Percentiles rank a stretch among this genome's conserved stretches.
Evolutionary conservation across 2,797 vertebrate species (phyloP).

Genomic region (Sitta carolinensis): DNA sequence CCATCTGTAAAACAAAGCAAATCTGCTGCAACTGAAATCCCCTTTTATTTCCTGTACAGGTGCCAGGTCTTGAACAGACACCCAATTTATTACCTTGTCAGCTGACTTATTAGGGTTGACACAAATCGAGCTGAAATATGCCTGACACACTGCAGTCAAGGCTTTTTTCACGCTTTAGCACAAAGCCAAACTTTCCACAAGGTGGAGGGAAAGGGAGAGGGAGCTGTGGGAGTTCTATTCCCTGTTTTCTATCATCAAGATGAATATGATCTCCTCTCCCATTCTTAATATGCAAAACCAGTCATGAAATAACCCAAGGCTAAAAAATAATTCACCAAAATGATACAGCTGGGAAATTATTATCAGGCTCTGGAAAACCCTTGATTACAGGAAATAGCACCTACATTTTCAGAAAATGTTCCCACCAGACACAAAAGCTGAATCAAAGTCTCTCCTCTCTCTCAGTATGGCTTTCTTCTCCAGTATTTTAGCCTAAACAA

Average conservation of each 20-base stretch:
- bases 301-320: slow-evolving; percentile 63
- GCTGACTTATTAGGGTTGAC: slow-evolving; percentile 78
- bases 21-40: slow-evolving; percentile 69
- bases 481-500: slow-evolving; percentile 40
- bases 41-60: slow-evolving; percentile 78
- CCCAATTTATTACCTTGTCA: slow-evolving; percentile 78
- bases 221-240: slow-evolving; percentile 67
- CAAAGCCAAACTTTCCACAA: slow-evolving; percentile 69
- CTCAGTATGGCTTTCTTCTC: slow-evolving; percentile 10
- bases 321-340: slow-evolving; percentile 67
- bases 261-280: slow-evolving; percentile 63
- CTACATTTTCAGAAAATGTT: slow-evolving; percentile 70
- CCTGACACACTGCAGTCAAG: slow-evolving; percentile 66
- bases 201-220: slow-evolving; percentile 38
- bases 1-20: slow-evolving; percentile 71
- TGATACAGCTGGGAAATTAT: slow-evolving; percentile 70
- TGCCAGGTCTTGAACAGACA: slow-evolving; percentile 75
- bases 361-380: slow-evolving; percentile 66
- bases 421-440: slow-evolving; percentile 64
- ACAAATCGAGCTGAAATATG: slow-evolving; percentile 77
- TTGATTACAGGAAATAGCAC: slow-evolving; percentile 76
- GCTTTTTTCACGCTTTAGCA: slow-evolving; percentile 64
- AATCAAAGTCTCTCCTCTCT: slow-evolving; percentile 53
- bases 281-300: slow-evolving; percentile 63
- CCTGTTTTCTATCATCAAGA: slow-evolving; percentile 72